Conservation (phyloP, 2,888 invertebrate genomes). For the Chamaedrilus cognettii region DNA sequence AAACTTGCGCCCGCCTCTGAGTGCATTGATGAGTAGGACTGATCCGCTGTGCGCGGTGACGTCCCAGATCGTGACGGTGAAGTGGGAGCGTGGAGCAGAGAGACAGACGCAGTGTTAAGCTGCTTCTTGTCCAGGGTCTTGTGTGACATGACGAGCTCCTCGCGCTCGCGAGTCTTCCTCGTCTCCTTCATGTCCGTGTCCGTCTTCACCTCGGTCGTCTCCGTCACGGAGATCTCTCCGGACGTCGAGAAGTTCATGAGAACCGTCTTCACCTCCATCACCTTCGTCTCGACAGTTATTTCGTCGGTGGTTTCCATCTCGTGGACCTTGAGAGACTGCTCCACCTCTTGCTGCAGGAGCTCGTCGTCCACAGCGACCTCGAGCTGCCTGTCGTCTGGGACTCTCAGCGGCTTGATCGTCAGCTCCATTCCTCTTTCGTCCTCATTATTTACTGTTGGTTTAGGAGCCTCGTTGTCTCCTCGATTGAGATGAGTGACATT, state of each 20-base stretch:
- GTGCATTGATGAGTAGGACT: background rate
- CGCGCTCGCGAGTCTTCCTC: slow-evolving; percentile 33
- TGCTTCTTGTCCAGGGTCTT: slow-evolving; percentile 4
- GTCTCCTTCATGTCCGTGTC: slow-evolving; percentile 37
- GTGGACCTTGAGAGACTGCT: slow-evolving; percentile 20
- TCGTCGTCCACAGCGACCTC: background rate
- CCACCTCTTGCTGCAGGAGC: slow-evolving; percentile 17
- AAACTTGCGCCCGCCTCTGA: background rate
- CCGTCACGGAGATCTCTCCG: slow-evolving; percentile 35
- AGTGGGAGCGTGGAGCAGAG: background rate
- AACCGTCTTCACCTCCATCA: slow-evolving; percentile 34
- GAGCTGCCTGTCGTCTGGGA: background rate
- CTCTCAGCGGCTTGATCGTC: slow-evolving; percentile 8
- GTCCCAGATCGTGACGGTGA: background rate
- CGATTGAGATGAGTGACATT: too few species aligned
- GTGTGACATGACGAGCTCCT: slow-evolving; percentile 31
- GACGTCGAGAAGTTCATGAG: slow-evolving; percentile 32
- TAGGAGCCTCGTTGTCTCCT: background rate
- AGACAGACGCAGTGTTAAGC: background rate
- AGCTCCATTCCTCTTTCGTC: background rate
- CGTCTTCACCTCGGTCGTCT: slow-evolving; percentile 36
- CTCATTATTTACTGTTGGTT: background rate
- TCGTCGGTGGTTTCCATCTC: slow-evolving; percentile 35
- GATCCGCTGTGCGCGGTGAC: background rate
- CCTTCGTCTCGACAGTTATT: slow-evolving; percentile 35